phyloP scores from a whole-genome alignment of 2,888 invertebrate species.

The Myathropa florea region DNA sequence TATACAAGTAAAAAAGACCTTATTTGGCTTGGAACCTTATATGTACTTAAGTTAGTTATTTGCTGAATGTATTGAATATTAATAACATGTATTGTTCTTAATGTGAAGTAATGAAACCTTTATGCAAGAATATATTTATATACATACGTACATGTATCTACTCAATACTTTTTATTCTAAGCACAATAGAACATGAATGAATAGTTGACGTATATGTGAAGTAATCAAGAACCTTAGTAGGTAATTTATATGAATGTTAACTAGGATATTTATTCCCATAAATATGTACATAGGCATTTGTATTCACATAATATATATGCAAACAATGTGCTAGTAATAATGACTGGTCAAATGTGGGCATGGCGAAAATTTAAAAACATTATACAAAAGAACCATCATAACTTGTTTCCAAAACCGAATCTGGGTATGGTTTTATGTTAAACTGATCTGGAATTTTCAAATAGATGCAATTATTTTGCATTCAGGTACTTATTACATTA shows the following conservation, averaged over 20 bases:
- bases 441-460: not conserved
- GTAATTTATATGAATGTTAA: not conserved
- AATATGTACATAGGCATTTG: not conserved
- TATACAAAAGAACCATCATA: not conserved
- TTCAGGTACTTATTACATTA: constrained; percentile 38
- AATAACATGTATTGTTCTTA: constrained; percentile 9
- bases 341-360: not conserved
- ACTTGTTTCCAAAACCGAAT: not conserved
- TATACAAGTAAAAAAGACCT: not conserved
- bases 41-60: constrained; percentile 20
- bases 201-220: not conserved
- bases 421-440: not conserved
- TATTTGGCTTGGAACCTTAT: not conserved
- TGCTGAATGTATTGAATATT: constrained; percentile 2
- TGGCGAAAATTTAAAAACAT: not conserved
- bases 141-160: constrained; percentile 7
- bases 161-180: constrained; percentile 30
- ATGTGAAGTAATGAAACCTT: constrained; percentile 44
- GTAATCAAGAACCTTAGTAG: not conserved
- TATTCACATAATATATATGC: not conserved
- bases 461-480: constrained; percentile 3
- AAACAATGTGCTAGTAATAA: not conserved
- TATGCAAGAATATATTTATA: not conserved
- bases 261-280: not conserved
- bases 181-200: not conserved